Percentiles rank a stretch among this genome's conserved stretches.
Evolutionary conservation across 23 tunicate species (phyloP).

Genomic region (Trididemnum nubilum): DNA sequence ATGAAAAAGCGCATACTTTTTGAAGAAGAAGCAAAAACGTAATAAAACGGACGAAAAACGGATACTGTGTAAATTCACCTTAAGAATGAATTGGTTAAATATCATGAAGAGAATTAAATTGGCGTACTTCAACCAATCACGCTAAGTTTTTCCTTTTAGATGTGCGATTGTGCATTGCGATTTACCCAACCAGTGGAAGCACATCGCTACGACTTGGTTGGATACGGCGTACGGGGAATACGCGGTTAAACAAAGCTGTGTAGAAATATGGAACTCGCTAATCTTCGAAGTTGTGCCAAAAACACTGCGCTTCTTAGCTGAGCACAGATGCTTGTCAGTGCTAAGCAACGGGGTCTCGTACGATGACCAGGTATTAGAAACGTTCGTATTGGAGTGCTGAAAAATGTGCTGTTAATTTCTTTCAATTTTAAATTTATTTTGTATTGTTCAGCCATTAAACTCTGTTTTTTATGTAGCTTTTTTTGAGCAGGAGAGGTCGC

Average conservation of each 20-base stretch:
- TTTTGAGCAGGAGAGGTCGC: conserved; percentile 4
- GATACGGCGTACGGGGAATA: conserved; percentile 62
- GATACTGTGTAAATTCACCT: too few species aligned
- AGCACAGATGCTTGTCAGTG: conserved; percentile 32
- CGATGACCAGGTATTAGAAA: conserved; percentile 61
- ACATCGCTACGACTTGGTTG: conserved; percentile 61
- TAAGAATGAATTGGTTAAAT: too few species aligned
- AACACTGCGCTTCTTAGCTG: conserved; percentile 40
- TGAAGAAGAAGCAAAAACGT: too few species aligned
- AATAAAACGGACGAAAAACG: too few species aligned
- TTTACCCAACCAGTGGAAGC: conserved; percentile 50
- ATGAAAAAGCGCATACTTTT: too few species aligned
- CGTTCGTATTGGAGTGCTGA: background rate
- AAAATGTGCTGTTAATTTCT: background rate
- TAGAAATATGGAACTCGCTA: conserved; percentile 60
- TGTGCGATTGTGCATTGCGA: conserved; percentile 67
- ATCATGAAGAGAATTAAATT: too few species aligned
- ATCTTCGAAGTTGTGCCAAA: conserved; percentile 61
- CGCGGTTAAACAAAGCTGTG: conserved; percentile 48
- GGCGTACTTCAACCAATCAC: too few species aligned
- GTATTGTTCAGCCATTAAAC: background rate
- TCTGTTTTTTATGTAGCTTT: background rate
- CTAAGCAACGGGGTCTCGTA: conserved; percentile 37
- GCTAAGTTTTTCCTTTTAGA: too few species aligned
- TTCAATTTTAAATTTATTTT: too few species aligned